These are phyloP conservation scores for Tenthredo mesomela DNA, from an alignment of 2,888 invertebrate species.

Conservation along the genomic window DNA sequence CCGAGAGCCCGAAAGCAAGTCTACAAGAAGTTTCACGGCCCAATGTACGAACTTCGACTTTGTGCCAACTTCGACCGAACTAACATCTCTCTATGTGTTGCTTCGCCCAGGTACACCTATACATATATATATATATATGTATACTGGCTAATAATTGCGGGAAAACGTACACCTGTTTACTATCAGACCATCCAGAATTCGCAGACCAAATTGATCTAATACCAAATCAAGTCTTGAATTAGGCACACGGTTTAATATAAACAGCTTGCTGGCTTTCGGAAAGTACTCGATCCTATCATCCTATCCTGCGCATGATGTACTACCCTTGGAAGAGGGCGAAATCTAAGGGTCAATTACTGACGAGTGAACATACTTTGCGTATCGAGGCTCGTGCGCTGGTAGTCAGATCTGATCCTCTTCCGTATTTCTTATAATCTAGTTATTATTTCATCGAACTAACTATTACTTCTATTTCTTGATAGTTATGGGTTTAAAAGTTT, in stretches of 20 bases:
- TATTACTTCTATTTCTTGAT: too few species aligned
- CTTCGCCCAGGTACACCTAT: background rate
- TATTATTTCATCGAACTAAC: too few species aligned
- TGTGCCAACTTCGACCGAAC: constrained; percentile 21
- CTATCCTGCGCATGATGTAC: background rate
- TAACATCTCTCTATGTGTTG: background rate
- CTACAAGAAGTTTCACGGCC: constrained; percentile 2
- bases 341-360: background rate
- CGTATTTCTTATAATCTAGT: background rate
- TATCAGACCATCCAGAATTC: background rate
- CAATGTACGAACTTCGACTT: constrained; percentile 19
- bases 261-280: background rate
- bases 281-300: background rate
- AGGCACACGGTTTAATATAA: background rate
- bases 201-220: background rate
- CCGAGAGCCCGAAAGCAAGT: constrained; percentile 13
- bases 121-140: background rate
- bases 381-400: too few species aligned
- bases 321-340: background rate
- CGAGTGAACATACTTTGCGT: background rate
- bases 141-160: constrained; percentile 14
- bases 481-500: too few species aligned
- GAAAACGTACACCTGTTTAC: background rate
- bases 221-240: background rate
- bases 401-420: background rate